Conservation (phyloP, 2,797 vertebrate genomes). For the Scomberomorus guttatus region DNA sequence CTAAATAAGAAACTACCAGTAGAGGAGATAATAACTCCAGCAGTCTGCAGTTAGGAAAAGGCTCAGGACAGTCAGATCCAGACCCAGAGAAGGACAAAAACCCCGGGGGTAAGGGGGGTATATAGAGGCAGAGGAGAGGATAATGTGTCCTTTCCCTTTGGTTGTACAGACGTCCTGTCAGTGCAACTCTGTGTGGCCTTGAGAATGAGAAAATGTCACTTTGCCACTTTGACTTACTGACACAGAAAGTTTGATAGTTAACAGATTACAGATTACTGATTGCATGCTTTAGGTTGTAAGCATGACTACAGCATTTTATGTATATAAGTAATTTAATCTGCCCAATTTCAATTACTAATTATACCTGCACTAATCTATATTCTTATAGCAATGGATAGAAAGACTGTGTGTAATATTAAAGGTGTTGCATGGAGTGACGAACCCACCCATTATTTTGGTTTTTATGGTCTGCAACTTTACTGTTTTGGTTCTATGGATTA, state of each 20-base stretch:
- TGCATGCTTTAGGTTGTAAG: not conserved
- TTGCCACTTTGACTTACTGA: slow-evolving; percentile 15
- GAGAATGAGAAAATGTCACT: slow-evolving; percentile 34
- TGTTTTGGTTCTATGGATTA: not conserved
- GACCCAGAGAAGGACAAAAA: slow-evolving; percentile 38
- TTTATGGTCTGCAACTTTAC: no score
- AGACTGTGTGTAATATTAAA: no score
- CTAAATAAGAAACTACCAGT: not conserved
- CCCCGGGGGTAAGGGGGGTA: slow-evolving; percentile 15
- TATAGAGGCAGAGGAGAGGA: slow-evolving; percentile 28
- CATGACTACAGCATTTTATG: not conserved
- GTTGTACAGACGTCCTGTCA: slow-evolving; percentile 28
- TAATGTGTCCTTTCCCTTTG: slow-evolving; percentile 26
- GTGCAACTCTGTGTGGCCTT: slow-evolving; percentile 20
- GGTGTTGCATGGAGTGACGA: no score
- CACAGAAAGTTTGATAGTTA: not conserved
- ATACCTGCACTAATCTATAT: no score
- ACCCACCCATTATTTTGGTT: no score
- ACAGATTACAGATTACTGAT: slow-evolving; percentile 1
- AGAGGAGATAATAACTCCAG: slow-evolving; percentile 24
- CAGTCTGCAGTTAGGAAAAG: slow-evolving; percentile 25
- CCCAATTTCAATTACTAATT: no score
- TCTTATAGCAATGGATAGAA: no score
- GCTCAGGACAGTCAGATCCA: slow-evolving; percentile 29
- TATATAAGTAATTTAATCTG: no score